These are phyloP conservation scores for Reinhardtius hippoglossoides DNA, from an alignment of 2,113 vertebrate genomes.

Conservation along the genomic window DNA sequence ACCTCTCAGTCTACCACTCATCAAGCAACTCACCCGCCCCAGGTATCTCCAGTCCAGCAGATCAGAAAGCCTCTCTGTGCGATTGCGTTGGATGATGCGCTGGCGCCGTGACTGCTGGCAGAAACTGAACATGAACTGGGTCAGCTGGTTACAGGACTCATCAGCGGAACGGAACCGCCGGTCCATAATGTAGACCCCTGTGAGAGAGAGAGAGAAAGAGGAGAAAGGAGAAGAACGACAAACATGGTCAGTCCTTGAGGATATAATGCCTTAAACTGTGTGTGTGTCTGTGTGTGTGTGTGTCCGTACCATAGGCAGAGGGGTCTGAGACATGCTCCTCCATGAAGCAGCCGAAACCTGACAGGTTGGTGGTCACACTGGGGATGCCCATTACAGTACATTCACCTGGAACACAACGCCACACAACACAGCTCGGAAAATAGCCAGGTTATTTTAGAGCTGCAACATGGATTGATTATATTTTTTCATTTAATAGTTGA, in stretches of 20 bases:
- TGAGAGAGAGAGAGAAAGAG: background rate
- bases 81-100: slow-evolving; percentile 94
- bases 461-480: background rate
- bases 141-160: slow-evolving; percentile 96
- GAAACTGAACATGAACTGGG: slow-evolving; percentile 94
- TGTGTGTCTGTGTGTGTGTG: background rate
- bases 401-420: slow-evolving; percentile 85
- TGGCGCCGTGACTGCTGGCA: slow-evolving; percentile 96
- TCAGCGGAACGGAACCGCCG: slow-evolving; percentile 91
- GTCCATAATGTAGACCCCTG: slow-evolving; percentile 96
- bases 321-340: slow-evolving; percentile 96
- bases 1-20: no score
- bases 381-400: slow-evolving; percentile 99
- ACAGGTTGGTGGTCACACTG: slow-evolving; percentile 97
- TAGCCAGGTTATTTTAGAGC: background rate
- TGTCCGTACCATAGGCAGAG: slow-evolving; percentile 88
- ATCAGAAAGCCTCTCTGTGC: slow-evolving; percentile 94
- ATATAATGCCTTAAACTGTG: no score
- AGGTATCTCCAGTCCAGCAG: slow-evolving; percentile 97
- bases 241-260: no score
- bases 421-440: background rate
- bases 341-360: slow-evolving; percentile 97
- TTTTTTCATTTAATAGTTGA: background rate
- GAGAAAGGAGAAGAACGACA: no score
- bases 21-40: slow-evolving; percentile 84